Evolutionary conservation across 2,888 invertebrate genomes (phyloP), one percentile per base, ranked within the genome.

Genomic region (Cosmia trapezina): DNA sequence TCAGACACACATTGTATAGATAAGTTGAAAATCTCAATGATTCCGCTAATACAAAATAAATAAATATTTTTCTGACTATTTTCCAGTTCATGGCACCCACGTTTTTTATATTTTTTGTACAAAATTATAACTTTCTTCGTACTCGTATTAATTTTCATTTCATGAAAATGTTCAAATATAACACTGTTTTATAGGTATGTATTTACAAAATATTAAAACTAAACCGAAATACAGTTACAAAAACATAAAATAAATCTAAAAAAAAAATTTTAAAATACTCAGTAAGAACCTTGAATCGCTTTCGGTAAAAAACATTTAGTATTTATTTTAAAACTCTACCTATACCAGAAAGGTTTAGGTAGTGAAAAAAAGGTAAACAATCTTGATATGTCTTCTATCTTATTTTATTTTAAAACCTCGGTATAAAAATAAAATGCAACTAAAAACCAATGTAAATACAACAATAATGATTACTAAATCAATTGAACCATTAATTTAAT

Each of bases 71-170:
- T 59, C n/a, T 64, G 82, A 79, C 79, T 81, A 78, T 33, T 41
- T 22, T 14, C 51, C 59, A 72, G 53, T 47, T 56, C 54, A 80
- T 80, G 80, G 80, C 80, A 80, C 83, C 51, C n/a, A 33, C 5
- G 11, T 64, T 45, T 49, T 63, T 37, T 14, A 70, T 2, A 41
- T 28, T 45, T 37, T 37, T 43, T 78, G 57, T 78, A 78, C 19
- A 59, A 41, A 33, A 8, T 41, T 19, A 19, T n/a, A 19, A n/a
- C n/a, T n/a, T n/a, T 0, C 41, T 41, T 22, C 19, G n/a, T 28
- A 2, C 5, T 22, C 19, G n/a, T 28, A 2, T 12, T 41, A 2
- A 70, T 43, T 17, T 17, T 33, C 6, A 28, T 53, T 33, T 33
- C 17, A 53, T 19, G 17, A 28, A 37, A 43, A 71, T 22, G 14